Evolutionary conservation across 2,888 invertebrate species (phyloP).

Genomic region (Dynastes grantii): DNA sequence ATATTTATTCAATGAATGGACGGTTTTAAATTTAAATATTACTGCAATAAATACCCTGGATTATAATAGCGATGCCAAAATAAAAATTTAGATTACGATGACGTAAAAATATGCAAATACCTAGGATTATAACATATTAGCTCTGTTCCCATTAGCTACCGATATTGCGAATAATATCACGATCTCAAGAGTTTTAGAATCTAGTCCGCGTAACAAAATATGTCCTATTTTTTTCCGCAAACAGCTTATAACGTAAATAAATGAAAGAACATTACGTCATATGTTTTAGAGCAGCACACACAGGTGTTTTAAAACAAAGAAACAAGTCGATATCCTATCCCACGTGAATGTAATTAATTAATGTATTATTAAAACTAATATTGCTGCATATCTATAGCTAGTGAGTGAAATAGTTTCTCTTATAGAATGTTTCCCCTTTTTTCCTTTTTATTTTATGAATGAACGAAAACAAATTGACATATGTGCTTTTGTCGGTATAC

Average conservation of each 20-base stretch:
- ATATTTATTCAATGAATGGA: slow-evolving; percentile 9
- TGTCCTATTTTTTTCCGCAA: slow-evolving; percentile 27
- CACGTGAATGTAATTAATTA: slow-evolving; percentile 41
- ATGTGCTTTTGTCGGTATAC: background rate
- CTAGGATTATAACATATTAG: background rate
- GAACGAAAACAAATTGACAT: slow-evolving; percentile 14
- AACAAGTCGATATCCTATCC: slow-evolving; percentile 39
- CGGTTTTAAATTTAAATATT: background rate
- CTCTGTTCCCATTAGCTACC: background rate
- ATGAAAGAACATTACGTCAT: slow-evolving; percentile 39
- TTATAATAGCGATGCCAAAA: no score
- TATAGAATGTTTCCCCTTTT: slow-evolving; percentile 14
- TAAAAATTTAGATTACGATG: slow-evolving; percentile 6
- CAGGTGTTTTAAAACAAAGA: slow-evolving; percentile 43
- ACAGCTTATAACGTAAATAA: slow-evolving; percentile 33
- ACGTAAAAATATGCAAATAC: slow-evolving; percentile 6
- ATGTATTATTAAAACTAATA: slow-evolving; percentile 33
- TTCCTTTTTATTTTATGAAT: slow-evolving; percentile 31
- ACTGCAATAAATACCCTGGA: background rate
- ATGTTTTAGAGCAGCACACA: slow-evolving; percentile 18
- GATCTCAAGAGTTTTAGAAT: background rate
- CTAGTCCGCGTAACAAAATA: slow-evolving; percentile 31
- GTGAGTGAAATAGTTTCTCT: slow-evolving; percentile 28
- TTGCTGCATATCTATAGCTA: slow-evolving; percentile 1
- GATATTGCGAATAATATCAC: background rate